phyloP scores from a whole-genome alignment of 2,888 invertebrate genomes.

The Cataglyphis cursor region DNA sequence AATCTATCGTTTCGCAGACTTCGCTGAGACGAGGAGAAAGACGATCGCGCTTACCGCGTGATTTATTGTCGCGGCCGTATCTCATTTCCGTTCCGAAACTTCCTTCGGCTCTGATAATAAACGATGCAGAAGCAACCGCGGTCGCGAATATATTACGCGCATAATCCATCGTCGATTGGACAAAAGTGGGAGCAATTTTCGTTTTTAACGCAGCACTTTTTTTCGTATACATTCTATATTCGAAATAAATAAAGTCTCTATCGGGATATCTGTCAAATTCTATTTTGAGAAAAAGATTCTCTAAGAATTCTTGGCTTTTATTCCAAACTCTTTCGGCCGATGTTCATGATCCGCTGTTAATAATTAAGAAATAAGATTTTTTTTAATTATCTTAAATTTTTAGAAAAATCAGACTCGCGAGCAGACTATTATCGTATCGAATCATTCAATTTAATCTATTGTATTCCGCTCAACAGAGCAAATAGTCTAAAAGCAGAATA shows the following conservation, averaged over 20 bases:
- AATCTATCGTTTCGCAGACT: conserved; percentile 44
- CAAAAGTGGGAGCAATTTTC: conserved; percentile 8
- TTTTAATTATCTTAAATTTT: conserved; percentile 6
- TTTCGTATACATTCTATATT: neutral
- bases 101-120: conserved; percentile 50
- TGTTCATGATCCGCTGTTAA: neutral
- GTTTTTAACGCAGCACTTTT: neutral
- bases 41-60: conserved; percentile 23
- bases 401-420: neutral
- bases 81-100: conserved; percentile 52
- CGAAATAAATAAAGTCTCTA: neutral
- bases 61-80: conserved; percentile 48
- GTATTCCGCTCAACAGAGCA: neutral
- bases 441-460: neutral
- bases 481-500: conserved; percentile 12
- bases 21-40: conserved; percentile 14
- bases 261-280: neutral
- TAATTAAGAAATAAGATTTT: neutral
- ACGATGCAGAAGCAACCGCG: conserved; percentile 1
- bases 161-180: conserved; percentile 3
- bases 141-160: conserved; percentile 6
- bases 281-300: neutral
- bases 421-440: neutral
- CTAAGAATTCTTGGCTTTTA: neutral
- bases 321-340: neutral